Percentiles rank a stretch among this genome's conserved stretches.
Evolutionary conservation across 2,888 invertebrate genomes (phyloP).

Genomic region (Smittia aterrima): DNA sequence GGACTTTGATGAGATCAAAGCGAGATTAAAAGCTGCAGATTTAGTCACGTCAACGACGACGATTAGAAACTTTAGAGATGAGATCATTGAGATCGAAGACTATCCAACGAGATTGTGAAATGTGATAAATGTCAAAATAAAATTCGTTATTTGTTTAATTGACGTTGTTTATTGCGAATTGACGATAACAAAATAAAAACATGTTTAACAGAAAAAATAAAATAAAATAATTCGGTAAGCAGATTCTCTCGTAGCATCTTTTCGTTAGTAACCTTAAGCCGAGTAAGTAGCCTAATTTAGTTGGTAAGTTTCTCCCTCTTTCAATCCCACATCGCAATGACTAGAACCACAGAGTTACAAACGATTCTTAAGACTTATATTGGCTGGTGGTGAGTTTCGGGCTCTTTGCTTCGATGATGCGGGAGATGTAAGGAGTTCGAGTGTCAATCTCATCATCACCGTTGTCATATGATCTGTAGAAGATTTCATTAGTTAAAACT

Average conservation of each 20-base stretch:
- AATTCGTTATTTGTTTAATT: not conserved
- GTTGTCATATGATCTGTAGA: not conserved
- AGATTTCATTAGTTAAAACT: not conserved
- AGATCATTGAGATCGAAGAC: not conserved
- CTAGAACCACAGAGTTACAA: not conserved
- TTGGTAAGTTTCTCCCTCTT: not conserved
- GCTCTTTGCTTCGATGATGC: slow-evolving; percentile 41
- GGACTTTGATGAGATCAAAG: not conserved
- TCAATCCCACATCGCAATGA: not conserved
- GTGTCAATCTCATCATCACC: slow-evolving; percentile 40
- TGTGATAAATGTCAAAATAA: not conserved
- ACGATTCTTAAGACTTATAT: slow-evolving; percentile 12
- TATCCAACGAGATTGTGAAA: not conserved
- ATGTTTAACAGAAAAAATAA: not conserved
- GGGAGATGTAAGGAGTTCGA: slow-evolving; percentile 42
- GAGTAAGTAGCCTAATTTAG: no score
- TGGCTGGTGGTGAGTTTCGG: slow-evolving; percentile 37
- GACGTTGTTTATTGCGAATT: not conserved
- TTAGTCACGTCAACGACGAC: not conserved
- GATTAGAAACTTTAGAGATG: not conserved
- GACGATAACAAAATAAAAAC: not conserved
- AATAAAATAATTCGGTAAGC: not conserved
- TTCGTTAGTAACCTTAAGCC: not conserved
- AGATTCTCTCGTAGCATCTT: not conserved
- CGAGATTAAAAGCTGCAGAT: not conserved